phyloP scores from a whole-genome alignment of 1,140 invertebrate species.

The Tetramorium simillimum region DNA sequence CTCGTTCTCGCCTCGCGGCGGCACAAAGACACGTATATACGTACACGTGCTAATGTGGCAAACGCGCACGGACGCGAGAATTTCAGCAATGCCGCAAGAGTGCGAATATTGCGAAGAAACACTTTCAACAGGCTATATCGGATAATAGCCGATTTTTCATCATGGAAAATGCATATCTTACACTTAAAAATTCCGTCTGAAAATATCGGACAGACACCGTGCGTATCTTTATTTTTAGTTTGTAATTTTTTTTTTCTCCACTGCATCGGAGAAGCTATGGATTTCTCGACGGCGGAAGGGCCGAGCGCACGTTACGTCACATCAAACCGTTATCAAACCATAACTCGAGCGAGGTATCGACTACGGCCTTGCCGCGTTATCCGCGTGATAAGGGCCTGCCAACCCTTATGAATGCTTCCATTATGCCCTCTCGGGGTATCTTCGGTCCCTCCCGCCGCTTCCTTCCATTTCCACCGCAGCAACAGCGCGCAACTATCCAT shows the following conservation, averaged over 20 bases:
- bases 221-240: neutral
- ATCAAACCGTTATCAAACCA: slow-evolving; percentile 68
- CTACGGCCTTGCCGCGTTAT: slow-evolving; percentile 77
- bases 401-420: slow-evolving; percentile 83
- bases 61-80: slow-evolving; percentile 24
- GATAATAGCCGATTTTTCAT: neutral
- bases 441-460: slow-evolving; percentile 7
- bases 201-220: no score
- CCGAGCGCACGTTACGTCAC: neutral
- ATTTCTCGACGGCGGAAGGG: neutral
- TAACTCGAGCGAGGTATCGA: slow-evolving; percentile 72
- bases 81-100: slow-evolving; percentile 15
- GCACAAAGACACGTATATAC: slow-evolving; percentile 27
- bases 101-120: slow-evolving; percentile 39
- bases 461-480: slow-evolving; percentile 42
- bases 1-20: slow-evolving; percentile 15
- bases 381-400: slow-evolving; percentile 81
- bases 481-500: slow-evolving; percentile 34
- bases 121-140: neutral
- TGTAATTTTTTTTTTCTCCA: neutral
- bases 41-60: slow-evolving; percentile 13
- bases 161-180: neutral
- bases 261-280: neutral
- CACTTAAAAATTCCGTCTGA: neutral
- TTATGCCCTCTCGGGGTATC: slow-evolving; percentile 74